Evolutionary conservation across 1,140 invertebrate species (phyloP), one percentile per base, ranked within the genome.

Genomic region (Teleogryllus occipitalis): DNA sequence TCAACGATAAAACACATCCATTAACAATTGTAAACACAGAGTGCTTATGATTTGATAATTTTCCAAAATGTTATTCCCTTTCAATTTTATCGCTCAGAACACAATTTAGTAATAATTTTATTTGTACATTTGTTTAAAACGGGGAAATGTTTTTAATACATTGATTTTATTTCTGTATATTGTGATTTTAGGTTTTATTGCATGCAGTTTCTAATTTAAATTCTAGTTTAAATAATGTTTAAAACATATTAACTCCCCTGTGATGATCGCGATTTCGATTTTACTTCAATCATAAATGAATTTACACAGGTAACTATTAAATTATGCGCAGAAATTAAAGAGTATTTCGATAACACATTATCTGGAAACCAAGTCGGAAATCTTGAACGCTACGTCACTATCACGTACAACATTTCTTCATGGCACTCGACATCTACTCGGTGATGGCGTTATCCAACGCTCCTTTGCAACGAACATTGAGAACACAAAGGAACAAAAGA

Each of bases 81-180:
- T 65, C 18, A 10, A 10, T 65, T 65, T 65, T 65, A 14, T 39
- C 27, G 27, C 27, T 65, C 54, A 65, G 10, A 65, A 65, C 54
- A 65, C 18, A 65, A 65, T 65, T 65, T 65, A 65, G 54, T 65
- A 65, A 65, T 65, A 65, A 65, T 65, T 65, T 65, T 65, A 65
- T 65, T 65, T 65, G 54, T 65, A 65, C 54, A 65, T 65, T 65
- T 18, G 18, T 65, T 65, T 65, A 65, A 65, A 18, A 65, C 10
- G 54, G 54, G 54, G 54, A 65, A 65, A 18, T 65, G 54, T 65
- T 65, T 65, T 14, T 65, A 14, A 65, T 14, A 65, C 18, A 65
- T 65, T 65, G 54, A 18, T 10, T 65, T 65, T 65, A 65, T 18
- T 65, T 65, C 18, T 65, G 54, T 65, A 65, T 65, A 14, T 65